These are phyloP conservation scores for Sinonovacula constricta DNA, from an alignment of 1,140 invertebrate genomes.

Conservation along the genomic window DNA sequence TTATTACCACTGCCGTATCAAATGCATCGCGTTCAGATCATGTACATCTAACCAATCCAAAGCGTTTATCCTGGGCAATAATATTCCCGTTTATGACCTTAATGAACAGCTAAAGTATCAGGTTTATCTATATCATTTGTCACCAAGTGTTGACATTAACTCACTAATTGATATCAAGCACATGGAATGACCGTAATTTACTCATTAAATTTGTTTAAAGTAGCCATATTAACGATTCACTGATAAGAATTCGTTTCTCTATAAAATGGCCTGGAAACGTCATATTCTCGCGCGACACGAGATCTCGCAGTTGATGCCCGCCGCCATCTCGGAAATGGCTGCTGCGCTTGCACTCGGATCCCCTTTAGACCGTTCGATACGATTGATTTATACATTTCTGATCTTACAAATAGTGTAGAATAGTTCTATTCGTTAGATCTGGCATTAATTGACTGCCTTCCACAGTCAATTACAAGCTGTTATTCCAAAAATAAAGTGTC, in stretches of 20 bases:
- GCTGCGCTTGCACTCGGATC: constrained; percentile 43
- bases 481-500: constrained; percentile 51
- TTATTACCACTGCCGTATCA: no score
- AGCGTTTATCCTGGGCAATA: no score
- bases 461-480: constrained; percentile 54
- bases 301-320: constrained; percentile 35
- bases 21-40: no score
- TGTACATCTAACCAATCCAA: no score
- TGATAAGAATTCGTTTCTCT: constrained; percentile 37
- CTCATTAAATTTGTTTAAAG: not conserved
- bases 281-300: constrained; percentile 24
- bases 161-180: not conserved
- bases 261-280: constrained; percentile 9
- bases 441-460: constrained; percentile 46
- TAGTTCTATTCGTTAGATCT: constrained; percentile 46
- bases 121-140: not conserved
- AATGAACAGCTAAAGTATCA: no score
- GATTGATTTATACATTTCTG: constrained; percentile 53
- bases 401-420: constrained; percentile 49
- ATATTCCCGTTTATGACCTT: no score
- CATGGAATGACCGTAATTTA: not conserved
- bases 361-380: constrained; percentile 29
- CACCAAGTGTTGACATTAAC: not conserved
- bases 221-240: constrained; percentile 3
- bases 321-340: constrained; percentile 24